Base-by-base conservation (phyloP, 2,113 vertebrate species). In the Athene noctua region DNA sequence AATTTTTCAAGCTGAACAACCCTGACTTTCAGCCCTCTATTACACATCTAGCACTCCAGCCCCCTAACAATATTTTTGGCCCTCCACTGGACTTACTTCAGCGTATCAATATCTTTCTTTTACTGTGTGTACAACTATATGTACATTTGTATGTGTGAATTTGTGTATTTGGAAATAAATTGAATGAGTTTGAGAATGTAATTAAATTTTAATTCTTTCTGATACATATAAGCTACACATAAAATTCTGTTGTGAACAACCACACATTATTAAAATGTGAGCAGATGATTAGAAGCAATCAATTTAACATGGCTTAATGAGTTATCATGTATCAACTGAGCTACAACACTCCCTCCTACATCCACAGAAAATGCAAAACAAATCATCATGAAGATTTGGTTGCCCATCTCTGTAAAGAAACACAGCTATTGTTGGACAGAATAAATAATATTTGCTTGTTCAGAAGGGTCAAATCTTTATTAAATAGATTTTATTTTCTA, bases 41-140 rank as follows among this genome's bases (percentile, higher is more conserved):
- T 44, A 15, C 10, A 23, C 13, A 1, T 54, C 11, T 78, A 10
- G 2, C 5, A 1, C 5, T 78, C 22, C 36, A 57, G 26, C 1
- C 3, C 22, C 4, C 11, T 61, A 26, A 40, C 5, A 6, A 9
- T 17, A 27, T 47, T 66, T 65, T 47, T 59, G 40, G 5, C 14
- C 9, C 15, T 78, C 10, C 46, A 44, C 8, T 40, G 26, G 47
- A 40, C 0, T 0, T 54, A 13, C 38, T 77, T 77, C 38, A 36
- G 9, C 17, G 46, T 52, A 58, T 15, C 19, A 20, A 13, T 46
- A 27, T 32, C 29, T 68, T 68, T n/a, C 12, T 57, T 79, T 62
- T 27, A 46, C 36, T 62, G 13, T 58, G 25, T n/a, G 9, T 16
- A 62, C 17, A 67, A 62, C 9, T 52, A 13, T 15, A 44, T 32